Evolutionary conservation across 2,113 vertebrate species (phyloP).

Genomic region (Tenebrosternarchus preto): DNA sequence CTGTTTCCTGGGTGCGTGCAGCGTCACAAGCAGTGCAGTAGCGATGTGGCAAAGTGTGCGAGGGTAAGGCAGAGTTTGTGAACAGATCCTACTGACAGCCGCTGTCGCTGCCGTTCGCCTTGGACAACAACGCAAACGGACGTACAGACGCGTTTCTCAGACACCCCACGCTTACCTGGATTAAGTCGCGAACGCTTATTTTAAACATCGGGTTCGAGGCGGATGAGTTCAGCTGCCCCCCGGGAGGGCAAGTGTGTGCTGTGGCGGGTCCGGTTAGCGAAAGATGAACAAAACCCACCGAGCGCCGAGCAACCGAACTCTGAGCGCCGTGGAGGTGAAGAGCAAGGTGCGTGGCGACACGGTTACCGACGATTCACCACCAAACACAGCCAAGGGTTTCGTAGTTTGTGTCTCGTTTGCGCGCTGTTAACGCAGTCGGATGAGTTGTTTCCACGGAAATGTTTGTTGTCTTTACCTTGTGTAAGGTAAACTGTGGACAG

Average conservation of each 20-base stretch:
- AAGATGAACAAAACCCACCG: conserved; percentile 81
- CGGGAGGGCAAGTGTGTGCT: conserved; percentile 57
- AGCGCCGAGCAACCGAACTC: conserved; percentile 74
- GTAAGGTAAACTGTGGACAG: no score
- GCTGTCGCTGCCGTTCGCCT: conserved; percentile 38
- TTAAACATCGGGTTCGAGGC: conserved; percentile 41
- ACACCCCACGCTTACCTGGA: conserved; percentile 35
- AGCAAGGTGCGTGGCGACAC: conserved; percentile 75
- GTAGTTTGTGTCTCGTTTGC: neutral
- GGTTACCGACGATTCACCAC: conserved; percentile 10
- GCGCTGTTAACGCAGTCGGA: neutral
- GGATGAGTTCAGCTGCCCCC: conserved; percentile 51
- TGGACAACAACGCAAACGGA: conserved; percentile 6
- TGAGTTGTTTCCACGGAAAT: no score
- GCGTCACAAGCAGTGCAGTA: conserved; percentile 49
- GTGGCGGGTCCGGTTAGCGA: conserved; percentile 65
- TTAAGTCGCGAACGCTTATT: conserved; percentile 24
- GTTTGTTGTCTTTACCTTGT: no score
- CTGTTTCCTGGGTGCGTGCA: conserved; percentile 63
- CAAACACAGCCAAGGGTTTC: neutral
- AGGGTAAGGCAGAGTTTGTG: conserved; percentile 35
- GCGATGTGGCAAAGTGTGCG: conserved; percentile 27
- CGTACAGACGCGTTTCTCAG: conserved; percentile 14
- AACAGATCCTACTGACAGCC: conserved; percentile 56
- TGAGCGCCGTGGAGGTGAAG: conserved; percentile 80